Evolutionary conservation across 2,797 vertebrate species (phyloP), one percentile per base, ranked within the genome.

Genomic region (Tauraco hartlaubi): DNA sequence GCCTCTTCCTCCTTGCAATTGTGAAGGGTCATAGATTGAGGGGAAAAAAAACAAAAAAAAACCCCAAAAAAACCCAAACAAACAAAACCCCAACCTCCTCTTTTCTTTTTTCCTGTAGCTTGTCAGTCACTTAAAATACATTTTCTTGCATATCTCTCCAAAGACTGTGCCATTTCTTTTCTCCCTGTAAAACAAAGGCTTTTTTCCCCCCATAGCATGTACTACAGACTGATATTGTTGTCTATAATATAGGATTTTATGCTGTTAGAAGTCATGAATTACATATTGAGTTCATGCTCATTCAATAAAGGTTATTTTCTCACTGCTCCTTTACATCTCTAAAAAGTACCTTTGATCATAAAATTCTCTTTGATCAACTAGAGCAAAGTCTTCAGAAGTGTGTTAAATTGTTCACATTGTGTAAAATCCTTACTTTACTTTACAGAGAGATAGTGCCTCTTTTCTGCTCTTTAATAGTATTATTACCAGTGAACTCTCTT

Each of bases 351-450:
- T 96, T 97, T 97, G 92, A 97, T 97, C 94, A 96, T 90, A 85
- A 97, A 95, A 97, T 97, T 96, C 93, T 92, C 94, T 97, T 97
- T 97, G 95, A 97, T 96, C 91, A 97, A 63, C 68, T 74, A 51
- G 17, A 96, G 69, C 28, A 88, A 93, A 87, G 78, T 85, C 91
- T 97, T 96, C 81, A 87, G 84, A 96, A 58, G 82, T 93, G 81
- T 83, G 62, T 82, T 96, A 96, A 95, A 96, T 77, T 91, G 81
- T 94, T 95, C 93, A 71, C n/a, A 2, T 92, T 88, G 84, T 16
- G 22, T 74, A 96, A 95, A 96, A 95, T 76, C 56, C 66, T 88
- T 89, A 75, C 43, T 93, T 88, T 89, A 75, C 43, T 94, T 89
- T 86, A 71, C 37, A 91, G 68, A 58, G 48, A 91, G 51, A 26